phyloP scores from a whole-genome alignment of 1,140 invertebrate species.

The Elymnias hypermnestra region DNA sequence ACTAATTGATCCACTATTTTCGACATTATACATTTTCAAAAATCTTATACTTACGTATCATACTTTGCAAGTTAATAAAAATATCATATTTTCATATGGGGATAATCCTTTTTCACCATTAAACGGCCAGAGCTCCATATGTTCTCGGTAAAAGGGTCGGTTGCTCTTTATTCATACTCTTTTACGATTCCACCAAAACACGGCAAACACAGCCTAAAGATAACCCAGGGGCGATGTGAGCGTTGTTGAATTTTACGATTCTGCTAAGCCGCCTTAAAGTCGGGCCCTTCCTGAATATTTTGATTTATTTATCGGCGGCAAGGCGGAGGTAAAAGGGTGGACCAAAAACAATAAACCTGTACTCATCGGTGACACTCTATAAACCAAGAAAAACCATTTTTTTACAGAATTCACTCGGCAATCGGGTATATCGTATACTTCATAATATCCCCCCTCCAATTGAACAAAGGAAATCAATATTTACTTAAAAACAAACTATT shows the following conservation, averaged over 20 bases:
- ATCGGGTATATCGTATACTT: too few relatives aligned
- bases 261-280: slow-evolving; percentile 72
- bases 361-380: slow-evolving; percentile 36
- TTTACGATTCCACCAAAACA: slow-evolving; percentile 67
- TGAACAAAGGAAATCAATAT: too few relatives aligned
- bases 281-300: slow-evolving; percentile 73
- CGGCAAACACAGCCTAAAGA: slow-evolving; percentile 53
- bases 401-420: too few relatives aligned
- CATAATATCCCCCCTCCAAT: too few relatives aligned
- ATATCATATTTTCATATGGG: not conserved
- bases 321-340: slow-evolving; percentile 62
- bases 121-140: slow-evolving; percentile 48
- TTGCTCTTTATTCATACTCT: slow-evolving; percentile 66
- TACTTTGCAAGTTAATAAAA: not conserved
- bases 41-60: too few relatives aligned
- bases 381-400: slow-evolving; percentile 2
- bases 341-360: slow-evolving; percentile 65
- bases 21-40: too few relatives aligned
- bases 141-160: slow-evolving; percentile 52
- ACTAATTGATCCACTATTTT: too few relatives aligned
- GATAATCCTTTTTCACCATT: slow-evolving; percentile 5
- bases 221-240: slow-evolving; percentile 60
- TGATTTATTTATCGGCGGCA: slow-evolving; percentile 74
- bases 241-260: slow-evolving; percentile 75
- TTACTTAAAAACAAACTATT: too few relatives aligned